Evolutionary conservation across 2,113 vertebrate genomes (phyloP).

Genomic region (Mastomys coucha): DNA sequence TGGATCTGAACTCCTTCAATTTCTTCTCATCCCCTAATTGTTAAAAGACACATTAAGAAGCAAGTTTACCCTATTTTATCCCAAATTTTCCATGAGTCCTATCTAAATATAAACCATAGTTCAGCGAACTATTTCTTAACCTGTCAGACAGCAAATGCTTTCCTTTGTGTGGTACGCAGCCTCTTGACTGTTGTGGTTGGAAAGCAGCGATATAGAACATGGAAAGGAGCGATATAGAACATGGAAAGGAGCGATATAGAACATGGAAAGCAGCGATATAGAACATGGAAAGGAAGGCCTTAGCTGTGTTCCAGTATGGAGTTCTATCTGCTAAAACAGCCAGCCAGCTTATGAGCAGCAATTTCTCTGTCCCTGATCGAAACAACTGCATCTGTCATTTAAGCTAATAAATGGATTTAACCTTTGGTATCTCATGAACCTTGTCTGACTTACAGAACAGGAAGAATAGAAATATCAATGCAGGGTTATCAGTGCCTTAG

Average conservation of each 20-base stretch:
- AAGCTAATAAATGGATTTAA: conserved; percentile 70
- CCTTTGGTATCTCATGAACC: conserved; percentile 53
- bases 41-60: conserved; percentile 24
- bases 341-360: not conserved
- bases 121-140: conserved; percentile 28
- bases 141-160: not conserved
- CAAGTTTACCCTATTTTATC: not conserved
- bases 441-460: conserved; percentile 20
- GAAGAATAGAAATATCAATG: conserved; percentile 60
- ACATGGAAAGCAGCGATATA: conserved; percentile 61
- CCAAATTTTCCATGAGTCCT: not conserved
- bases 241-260: conserved; percentile 60
- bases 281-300: conserved; percentile 39
- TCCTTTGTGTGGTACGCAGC: not conserved
- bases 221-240: conserved; percentile 53
- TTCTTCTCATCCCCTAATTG: not conserved
- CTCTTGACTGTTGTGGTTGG: not conserved
- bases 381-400: conserved; percentile 48
- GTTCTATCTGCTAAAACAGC: conserved; percentile 23
- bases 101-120: conserved; percentile 23
- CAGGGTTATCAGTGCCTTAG: conserved; percentile 41
- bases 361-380: conserved; percentile 27
- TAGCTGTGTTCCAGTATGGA: conserved; percentile 9
- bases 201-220: conserved; percentile 49
- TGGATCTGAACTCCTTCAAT: not conserved